These are phyloP conservation scores for Botia almorhae DNA, from an alignment of 2,797 vertebrate species.

Conservation along the genomic window DNA sequence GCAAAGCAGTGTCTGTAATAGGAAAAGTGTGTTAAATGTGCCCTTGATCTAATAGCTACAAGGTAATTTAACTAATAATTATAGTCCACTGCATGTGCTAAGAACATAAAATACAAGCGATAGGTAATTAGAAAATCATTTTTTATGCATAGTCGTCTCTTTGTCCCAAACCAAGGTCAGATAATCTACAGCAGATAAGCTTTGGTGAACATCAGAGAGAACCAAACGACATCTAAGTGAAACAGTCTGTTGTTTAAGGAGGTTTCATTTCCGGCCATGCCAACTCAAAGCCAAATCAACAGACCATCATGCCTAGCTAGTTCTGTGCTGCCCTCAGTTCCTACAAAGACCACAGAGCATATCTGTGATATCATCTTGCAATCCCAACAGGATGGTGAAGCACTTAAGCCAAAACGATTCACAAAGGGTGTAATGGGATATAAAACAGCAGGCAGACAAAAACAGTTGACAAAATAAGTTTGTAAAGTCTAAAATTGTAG, in stretches of 20 bases:
- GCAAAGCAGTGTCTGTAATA: constrained; percentile 53
- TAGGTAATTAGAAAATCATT: constrained; percentile 69
- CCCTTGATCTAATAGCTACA: constrained; percentile 70
- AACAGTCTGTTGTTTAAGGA: not conserved
- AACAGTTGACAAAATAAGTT: not conserved
- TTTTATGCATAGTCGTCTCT: constrained; percentile 64
- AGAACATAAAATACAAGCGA: constrained; percentile 73
- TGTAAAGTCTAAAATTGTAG: not conserved
- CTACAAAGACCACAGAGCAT: not conserved
- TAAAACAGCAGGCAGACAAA: not conserved
- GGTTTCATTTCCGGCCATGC: not conserved
- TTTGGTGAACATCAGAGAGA: not conserved
- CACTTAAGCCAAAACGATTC: not conserved
- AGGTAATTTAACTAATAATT: constrained; percentile 77
- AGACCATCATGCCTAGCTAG: not conserved
- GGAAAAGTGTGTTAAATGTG: constrained; percentile 69
- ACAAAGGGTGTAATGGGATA: constrained; percentile 9
- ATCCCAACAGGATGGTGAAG: constrained; percentile 48
- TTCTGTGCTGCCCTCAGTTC: not conserved
- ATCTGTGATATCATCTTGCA: constrained; percentile 66
- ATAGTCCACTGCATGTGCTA: constrained; percentile 69
- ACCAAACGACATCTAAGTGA: not conserved
- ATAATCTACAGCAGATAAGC: constrained; percentile 20
- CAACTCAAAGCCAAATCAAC: not conserved
- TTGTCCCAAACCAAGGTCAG: constrained; percentile 67